Conservation (phyloP, 2,888 invertebrate genomes). For the Matsumyia berberina region DNA sequence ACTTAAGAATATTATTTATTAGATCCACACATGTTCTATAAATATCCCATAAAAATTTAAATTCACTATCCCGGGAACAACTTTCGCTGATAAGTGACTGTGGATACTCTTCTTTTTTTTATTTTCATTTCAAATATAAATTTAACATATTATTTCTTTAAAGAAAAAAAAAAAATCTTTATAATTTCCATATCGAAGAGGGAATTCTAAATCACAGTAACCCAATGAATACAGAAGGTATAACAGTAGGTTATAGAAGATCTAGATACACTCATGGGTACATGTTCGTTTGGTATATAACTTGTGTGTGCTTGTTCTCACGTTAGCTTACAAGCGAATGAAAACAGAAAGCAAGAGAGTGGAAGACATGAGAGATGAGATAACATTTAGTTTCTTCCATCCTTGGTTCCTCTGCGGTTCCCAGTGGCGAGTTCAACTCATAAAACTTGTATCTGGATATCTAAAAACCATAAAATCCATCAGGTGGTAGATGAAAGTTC, state of each 20-base stretch:
- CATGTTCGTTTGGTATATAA: not conserved
- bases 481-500: slow-evolving; percentile 55
- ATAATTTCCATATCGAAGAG: slow-evolving; percentile 25
- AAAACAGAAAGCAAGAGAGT: not conserved
- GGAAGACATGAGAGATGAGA: slow-evolving; percentile 17
- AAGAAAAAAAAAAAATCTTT: not conserved
- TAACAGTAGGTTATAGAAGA: slow-evolving; percentile 29
- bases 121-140: not conserved
- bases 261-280: not conserved
- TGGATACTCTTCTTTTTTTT: not conserved
- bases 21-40: slow-evolving; percentile 5
- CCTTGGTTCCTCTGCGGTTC: slow-evolving; percentile 3
- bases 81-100: slow-evolving; percentile 31
- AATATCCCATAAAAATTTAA: not conserved
- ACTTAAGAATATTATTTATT: slow-evolving; percentile 46
- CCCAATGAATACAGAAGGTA: slow-evolving; percentile 2
- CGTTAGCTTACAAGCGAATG: not conserved
- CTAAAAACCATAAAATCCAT: slow-evolving; percentile 40
- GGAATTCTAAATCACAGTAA: slow-evolving; percentile 9
- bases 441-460: slow-evolving; percentile 44
- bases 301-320: slow-evolving; percentile 16
- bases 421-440: slow-evolving; percentile 31
- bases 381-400: slow-evolving; percentile 8
- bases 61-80: slow-evolving; percentile 12
- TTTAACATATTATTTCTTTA: slow-evolving; percentile 1